Percentiles rank a stretch among this genome's conserved stretches.
Evolutionary conservation across 1,140 invertebrate genomes (phyloP).

Genomic region (Manduca sexta): DNA sequence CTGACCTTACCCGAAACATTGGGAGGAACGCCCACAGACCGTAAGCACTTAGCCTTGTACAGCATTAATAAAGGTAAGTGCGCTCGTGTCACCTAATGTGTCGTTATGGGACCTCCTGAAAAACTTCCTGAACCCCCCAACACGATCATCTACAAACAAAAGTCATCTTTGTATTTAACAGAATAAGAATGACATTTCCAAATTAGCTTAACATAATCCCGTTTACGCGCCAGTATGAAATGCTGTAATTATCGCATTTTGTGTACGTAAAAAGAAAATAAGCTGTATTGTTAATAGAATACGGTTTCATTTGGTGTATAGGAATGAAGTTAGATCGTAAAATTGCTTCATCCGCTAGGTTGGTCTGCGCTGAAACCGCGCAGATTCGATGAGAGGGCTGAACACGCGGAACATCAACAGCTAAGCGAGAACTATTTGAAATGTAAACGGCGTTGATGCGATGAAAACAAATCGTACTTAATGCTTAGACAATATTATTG

Average conservation of each 20-base stretch:
- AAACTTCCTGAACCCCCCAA: constrained; percentile 51
- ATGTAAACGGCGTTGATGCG: too few species aligned
- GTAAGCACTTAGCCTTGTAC: constrained; percentile 52
- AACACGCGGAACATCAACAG: constrained; percentile 21
- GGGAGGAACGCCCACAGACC: constrained; percentile 23
- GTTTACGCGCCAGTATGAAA: constrained; percentile 35
- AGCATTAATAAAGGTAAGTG: constrained; percentile 65
- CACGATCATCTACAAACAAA: constrained; percentile 24
- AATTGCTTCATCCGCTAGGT: constrained; percentile 24
- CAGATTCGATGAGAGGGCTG: constrained; percentile 27
- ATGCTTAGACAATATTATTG: too few species aligned
- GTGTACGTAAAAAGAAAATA: constrained; percentile 16
- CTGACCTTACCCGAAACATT: constrained; percentile 38
- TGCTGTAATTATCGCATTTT: constrained; percentile 33
- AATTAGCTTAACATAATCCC: constrained; percentile 4
- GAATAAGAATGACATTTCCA: constrained; percentile 25
- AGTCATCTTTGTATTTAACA: constrained; percentile 13
- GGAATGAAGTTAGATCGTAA: constrained; percentile 29
- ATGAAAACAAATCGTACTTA: too few species aligned
- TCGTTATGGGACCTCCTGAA: constrained; percentile 61
- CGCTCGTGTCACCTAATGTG: constrained; percentile 59
- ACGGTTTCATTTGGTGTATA: constrained; percentile 16
- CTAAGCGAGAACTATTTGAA: not conserved
- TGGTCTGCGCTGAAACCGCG: constrained; percentile 33
- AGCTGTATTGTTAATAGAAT: constrained; percentile 20